phyloP scores from a whole-genome alignment of 2,888 invertebrate genomes.

The Daptonema setosum region DNA sequence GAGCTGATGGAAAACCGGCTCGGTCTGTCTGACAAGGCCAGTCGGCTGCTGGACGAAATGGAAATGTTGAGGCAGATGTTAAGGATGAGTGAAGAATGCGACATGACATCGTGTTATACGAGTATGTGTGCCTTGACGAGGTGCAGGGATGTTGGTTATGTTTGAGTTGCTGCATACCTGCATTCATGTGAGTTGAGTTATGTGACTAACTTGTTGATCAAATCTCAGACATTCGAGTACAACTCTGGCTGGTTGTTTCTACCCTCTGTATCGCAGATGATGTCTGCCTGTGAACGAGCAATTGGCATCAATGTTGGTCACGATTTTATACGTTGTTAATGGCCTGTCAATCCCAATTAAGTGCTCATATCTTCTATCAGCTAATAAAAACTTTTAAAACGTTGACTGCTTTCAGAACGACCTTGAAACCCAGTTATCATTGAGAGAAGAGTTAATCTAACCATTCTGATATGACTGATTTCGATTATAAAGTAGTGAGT shows the following conservation, averaged over 20 bases:
- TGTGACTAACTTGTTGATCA: neutral
- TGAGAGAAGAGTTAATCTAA: too few species aligned
- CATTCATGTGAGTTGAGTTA: too few species aligned
- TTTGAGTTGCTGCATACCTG: neutral
- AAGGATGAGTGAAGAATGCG: neutral
- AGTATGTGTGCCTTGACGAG: neutral
- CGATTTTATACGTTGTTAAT: too few species aligned
- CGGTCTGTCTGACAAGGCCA: neutral
- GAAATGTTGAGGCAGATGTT: neutral
- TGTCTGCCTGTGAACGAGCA: neutral
- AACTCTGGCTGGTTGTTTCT: neutral
- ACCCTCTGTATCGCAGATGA: neutral
- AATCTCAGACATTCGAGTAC: neutral
- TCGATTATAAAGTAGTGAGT: too few species aligned
- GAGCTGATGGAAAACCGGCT: neutral
- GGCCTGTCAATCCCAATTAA: too few species aligned
- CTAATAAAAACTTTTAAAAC: too few species aligned
- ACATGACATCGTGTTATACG: neutral
- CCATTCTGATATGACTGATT: too few species aligned
- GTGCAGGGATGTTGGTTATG: neutral
- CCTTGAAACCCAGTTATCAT: too few species aligned
- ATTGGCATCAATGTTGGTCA: neutral
- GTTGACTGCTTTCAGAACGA: too few species aligned
- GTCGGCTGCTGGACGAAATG: neutral
- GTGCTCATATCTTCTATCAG: too few species aligned